Percentiles rank a stretch among this genome's conserved stretches.
Conservation (phyloP, 2,113 vertebrate genomes). For the Macrotis lagotis region DNA sequence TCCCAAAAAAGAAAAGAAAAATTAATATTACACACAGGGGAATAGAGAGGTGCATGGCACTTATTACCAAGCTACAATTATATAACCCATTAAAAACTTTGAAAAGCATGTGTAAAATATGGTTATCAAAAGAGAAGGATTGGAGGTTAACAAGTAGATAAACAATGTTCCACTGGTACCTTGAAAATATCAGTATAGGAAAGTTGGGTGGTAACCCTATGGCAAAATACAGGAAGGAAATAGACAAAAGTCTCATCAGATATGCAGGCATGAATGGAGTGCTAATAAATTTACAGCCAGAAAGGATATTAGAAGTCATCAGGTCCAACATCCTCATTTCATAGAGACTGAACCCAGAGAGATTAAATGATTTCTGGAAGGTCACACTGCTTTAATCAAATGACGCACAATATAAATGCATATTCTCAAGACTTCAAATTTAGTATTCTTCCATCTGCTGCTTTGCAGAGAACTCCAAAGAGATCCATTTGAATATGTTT, state of each 20-base stretch:
- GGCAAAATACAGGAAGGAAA: background rate
- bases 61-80: too few relatives aligned
- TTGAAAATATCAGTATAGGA: background rate
- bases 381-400: background rate
- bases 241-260: background rate
- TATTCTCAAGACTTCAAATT: background rate
- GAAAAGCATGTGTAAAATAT: too few relatives aligned
- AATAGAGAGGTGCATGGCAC: too few relatives aligned
- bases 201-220: background rate
- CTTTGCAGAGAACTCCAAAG: background rate
- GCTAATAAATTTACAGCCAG: background rate
- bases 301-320: background rate
- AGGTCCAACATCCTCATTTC: background rate
- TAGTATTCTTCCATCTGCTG: background rate
- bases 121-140: background rate
- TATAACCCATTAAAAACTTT: too few relatives aligned
- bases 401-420: background rate
- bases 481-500: background rate
- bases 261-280: background rate
- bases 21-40: too few relatives aligned
- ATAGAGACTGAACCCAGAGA: background rate
- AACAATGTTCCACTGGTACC: background rate
- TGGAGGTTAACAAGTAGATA: background rate
- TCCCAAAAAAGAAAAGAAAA: too few relatives aligned
- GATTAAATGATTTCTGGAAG: background rate